These are phyloP conservation scores for Lasiurus cinereus DNA, from an alignment of 2,113 vertebrate genomes.

Conservation along the genomic window DNA sequence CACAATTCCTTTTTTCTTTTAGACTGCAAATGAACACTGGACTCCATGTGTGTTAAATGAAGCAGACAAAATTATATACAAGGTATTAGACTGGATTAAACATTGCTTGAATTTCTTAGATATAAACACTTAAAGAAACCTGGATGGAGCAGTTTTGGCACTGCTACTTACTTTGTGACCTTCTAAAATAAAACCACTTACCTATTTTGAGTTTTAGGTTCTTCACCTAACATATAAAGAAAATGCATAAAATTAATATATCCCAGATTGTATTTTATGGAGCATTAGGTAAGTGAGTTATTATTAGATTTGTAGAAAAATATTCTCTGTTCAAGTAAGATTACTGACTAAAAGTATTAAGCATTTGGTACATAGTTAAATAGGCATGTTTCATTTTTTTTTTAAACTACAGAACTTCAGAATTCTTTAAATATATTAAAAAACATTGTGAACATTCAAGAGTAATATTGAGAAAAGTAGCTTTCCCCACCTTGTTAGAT, in stretches of 20 bases:
- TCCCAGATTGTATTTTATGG: not conserved
- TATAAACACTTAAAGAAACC: not conserved
- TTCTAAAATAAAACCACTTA: not conserved
- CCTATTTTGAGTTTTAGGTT: not conserved
- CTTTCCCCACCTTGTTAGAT: not conserved
- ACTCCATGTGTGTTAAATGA: conserved; percentile 95
- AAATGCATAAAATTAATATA: conserved; percentile 30
- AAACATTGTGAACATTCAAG: not conserved
- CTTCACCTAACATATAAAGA: not conserved
- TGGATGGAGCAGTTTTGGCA: not conserved
- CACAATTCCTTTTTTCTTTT: conserved; percentile 61
- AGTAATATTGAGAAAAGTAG: not conserved
- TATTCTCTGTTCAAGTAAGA: not conserved
- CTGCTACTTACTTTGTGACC: not conserved
- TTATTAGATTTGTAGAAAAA: not conserved
- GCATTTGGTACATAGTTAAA: not conserved
- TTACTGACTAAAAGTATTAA: not conserved
- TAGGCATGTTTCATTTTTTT: not conserved
- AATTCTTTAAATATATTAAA: conserved; percentile 7
- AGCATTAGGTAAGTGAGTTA: not conserved
- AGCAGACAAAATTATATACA: conserved; percentile 96
- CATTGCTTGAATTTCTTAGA: not conserved
- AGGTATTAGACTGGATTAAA: conserved; percentile 88
- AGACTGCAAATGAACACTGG: conserved; percentile 98
- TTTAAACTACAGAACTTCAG: not conserved